Evolutionary conservation across 1,140 invertebrate species (phyloP).

Genomic region (Drosophila malerkotliana): DNA sequence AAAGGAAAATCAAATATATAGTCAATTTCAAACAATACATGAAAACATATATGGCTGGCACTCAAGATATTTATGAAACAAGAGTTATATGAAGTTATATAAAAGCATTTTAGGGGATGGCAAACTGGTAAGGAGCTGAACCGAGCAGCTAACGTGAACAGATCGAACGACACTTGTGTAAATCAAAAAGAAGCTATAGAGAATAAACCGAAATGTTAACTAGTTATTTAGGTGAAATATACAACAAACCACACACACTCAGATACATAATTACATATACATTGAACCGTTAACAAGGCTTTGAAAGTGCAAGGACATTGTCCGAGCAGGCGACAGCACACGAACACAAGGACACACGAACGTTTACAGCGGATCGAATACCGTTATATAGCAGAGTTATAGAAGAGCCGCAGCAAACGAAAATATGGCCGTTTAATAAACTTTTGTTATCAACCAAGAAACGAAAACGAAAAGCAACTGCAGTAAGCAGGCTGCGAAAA

Average conservation of each 20-base stretch:
- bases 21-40: conserved; percentile 69
- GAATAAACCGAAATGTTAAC: conserved; percentile 76
- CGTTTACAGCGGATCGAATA: conserved; percentile 39
- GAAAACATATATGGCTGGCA: conserved; percentile 50
- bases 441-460: conserved; percentile 65
- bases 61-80: conserved; percentile 47
- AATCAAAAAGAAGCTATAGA: conserved; percentile 52
- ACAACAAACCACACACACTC: conserved; percentile 64
- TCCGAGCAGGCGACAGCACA: conserved; percentile 19
- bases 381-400: conserved; percentile 53
- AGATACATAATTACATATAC: conserved; percentile 48
- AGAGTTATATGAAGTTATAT: conserved; percentile 60
- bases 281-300: conserved; percentile 57
- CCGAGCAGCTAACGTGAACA: conserved; percentile 33
- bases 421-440: conserved; percentile 65
- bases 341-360: conserved; percentile 45
- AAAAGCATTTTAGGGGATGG: conserved; percentile 47
- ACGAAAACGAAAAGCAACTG: conserved; percentile 49
- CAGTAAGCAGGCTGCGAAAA: conserved; percentile 63
- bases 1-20: conserved; percentile 74
- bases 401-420: conserved; percentile 72
- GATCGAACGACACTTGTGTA: conserved; percentile 37
- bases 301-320: conserved; percentile 35
- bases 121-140: conserved; percentile 40
- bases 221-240: conserved; percentile 82